Evolutionary conservation across 2,797 vertebrate genomes (phyloP).

Genomic region (Intellagama lesueurii): DNA sequence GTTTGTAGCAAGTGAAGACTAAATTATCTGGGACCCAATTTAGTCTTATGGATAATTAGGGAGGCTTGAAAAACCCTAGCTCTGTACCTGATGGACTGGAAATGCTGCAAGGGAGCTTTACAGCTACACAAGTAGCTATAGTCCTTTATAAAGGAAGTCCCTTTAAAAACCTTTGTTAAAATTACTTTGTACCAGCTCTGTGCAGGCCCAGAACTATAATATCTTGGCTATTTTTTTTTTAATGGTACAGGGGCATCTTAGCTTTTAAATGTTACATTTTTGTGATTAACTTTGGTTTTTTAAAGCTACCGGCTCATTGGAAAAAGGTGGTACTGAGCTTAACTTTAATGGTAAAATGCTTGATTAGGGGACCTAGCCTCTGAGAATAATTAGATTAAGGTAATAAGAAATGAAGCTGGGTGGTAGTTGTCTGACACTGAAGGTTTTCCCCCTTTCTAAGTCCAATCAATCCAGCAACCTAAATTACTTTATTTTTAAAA

Average conservation of each 20-base stretch:
- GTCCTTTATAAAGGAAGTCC: neutral
- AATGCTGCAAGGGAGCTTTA: constrained; percentile 32
- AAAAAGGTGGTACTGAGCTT: constrained; percentile 12
- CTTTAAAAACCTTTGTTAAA: constrained; percentile 23
- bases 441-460: neutral
- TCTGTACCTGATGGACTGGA: constrained; percentile 29
- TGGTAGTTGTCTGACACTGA: neutral
- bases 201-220: neutral
- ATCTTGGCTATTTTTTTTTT: neutral
- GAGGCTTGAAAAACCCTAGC: constrained; percentile 36
- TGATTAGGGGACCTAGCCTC: constrained; percentile 19
- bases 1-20: constrained; percentile 36
- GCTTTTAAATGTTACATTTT: neutral
- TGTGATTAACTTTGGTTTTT: constrained; percentile 1
- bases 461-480: constrained; percentile 35
- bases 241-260: neutral
- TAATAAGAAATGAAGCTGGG: constrained; percentile 37
- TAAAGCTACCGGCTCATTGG: constrained; percentile 9
- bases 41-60: constrained; percentile 36
- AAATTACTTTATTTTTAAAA: neutral
- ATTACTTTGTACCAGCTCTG: neutral
- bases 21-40: constrained; percentile 31
- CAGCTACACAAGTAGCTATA: neutral
- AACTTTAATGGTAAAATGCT: constrained; percentile 31
- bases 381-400: constrained; percentile 22